Base-by-base conservation (phyloP, 2,113 vertebrate species). In the Pao palembangensis region DNA sequence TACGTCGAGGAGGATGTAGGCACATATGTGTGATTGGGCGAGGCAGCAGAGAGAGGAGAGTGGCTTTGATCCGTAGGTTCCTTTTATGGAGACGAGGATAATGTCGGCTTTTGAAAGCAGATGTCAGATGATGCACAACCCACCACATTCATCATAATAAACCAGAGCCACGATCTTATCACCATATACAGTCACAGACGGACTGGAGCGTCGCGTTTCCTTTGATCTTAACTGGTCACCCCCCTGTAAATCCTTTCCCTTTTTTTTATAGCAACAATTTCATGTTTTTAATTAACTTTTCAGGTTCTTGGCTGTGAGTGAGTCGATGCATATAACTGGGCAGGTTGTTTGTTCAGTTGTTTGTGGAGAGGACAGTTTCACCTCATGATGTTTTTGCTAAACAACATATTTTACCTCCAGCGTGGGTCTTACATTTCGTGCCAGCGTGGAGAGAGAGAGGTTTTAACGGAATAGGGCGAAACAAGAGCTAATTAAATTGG, bases 151-250 rank as follows among this genome's bases (percentile, higher is more conserved):
- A 1, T 73, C 66, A 75, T 57, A 53, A 79, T 75, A 68, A 79
- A 71, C 8, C 72, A 55, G 5, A 51, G 69, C 64, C 62, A 47
- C 13, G 2, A 60, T 64, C 46, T 20, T 54, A 4, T 76, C 72
- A 73, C 80, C 82, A 76, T 83, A 69, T 80, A 78, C 73, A 81
- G 80, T 62, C 59, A 59, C 58, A 56, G 48, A 44, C 20, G 48
- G 2, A 4, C 21, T 18, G 44, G 44, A 54, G 3, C 31, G 61
- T 25, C 49, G 16, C 46, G 8, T 15, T 48, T 51, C 46, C 44
- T 7, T 43, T 46, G 52, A 21, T 42, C 25, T 43, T 64, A 6
- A 28, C 23, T 19, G 21, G 18, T 23, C 42, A 14, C 1, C 6
- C 6, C n/a, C 15, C n/a, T n/a, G 3, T 23, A 28, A 65, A 61